A percentile compares a stretch with the other conserved stretches of the same genome.
phyloP scores from a whole-genome alignment of 1,140 invertebrate genomes.

The Steinernema feltiae region DNA sequence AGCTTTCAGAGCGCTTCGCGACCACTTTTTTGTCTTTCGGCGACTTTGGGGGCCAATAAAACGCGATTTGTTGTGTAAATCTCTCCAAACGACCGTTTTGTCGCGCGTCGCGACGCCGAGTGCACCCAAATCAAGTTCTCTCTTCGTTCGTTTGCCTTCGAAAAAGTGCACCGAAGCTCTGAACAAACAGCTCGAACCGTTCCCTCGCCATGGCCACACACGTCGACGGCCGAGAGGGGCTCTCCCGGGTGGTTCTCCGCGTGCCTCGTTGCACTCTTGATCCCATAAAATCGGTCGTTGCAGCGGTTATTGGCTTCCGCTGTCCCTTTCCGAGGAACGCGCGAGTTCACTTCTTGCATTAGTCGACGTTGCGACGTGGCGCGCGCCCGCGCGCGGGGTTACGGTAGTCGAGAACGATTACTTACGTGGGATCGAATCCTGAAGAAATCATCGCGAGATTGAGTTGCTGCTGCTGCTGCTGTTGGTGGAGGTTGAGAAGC shows the following conservation, averaged over 20 bases:
- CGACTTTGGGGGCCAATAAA: slow-evolving; percentile 1
- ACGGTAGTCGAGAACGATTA: too few relatives aligned
- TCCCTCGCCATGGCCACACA: not conserved
- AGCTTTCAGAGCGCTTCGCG: not conserved
- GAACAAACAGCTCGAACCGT: not conserved
- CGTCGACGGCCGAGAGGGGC: not conserved
- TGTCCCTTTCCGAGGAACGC: too few relatives aligned
- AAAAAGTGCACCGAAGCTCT: not conserved
- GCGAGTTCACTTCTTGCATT: not conserved
- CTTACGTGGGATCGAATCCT: not conserved
- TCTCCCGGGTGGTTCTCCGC: not conserved
- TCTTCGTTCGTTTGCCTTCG: not conserved
- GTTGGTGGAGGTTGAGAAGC: not conserved
- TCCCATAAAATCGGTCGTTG: not conserved
- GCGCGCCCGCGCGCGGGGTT: too few relatives aligned
- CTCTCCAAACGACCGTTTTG: not conserved
- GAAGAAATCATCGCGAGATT: not conserved
- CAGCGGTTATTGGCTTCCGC: not conserved
- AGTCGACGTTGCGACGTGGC: not conserved
- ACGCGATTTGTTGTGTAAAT: slow-evolving; percentile 2
- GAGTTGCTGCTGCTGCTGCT: not conserved
- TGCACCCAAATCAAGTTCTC: not conserved
- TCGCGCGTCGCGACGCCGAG: not conserved
- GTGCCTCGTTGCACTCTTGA: not conserved
- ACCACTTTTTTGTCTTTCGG: not conserved